A percentile compares a stretch with the other conserved stretches of the same genome.
These are phyloP conservation scores for Pocota personata DNA, from an alignment of 2,888 invertebrate genomes.

Conservation along the genomic window DNA sequence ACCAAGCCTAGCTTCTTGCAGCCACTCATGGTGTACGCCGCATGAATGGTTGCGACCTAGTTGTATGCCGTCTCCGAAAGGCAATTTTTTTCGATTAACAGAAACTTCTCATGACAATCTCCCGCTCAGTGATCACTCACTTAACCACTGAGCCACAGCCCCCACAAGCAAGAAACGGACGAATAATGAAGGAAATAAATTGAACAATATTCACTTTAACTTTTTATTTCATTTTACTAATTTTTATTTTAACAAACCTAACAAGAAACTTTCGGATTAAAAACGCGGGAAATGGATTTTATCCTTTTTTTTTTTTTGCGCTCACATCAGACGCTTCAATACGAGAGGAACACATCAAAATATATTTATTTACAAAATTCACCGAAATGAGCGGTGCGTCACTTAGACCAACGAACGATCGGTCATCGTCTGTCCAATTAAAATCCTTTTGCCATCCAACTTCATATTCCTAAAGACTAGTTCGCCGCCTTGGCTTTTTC, in stretches of 20 bases:
- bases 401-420: not conserved
- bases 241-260: slow-evolving; percentile 51
- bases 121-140: too few relatives aligned
- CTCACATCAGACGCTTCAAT: not conserved
- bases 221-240: slow-evolving; percentile 33
- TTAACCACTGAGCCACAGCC: too few relatives aligned
- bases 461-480: slow-evolving; percentile 61
- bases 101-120: too few relatives aligned
- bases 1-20: too few relatives aligned
- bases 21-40: too few relatives aligned
- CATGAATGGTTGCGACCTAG: too few relatives aligned
- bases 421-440: slow-evolving; percentile 2
- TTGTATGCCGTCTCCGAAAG: too few relatives aligned
- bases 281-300: not conserved
- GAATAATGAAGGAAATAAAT: not conserved
- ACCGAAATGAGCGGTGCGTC: not conserved
- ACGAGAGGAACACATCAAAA: slow-evolving; percentile 35
- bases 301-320: not conserved
- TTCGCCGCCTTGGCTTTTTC: slow-evolving; percentile 63
- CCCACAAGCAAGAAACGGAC: too few relatives aligned
- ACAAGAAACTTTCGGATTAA: slow-evolving; percentile 46
- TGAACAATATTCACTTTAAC: not conserved
- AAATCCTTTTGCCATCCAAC: slow-evolving; percentile 22
- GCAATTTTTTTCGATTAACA: too few relatives aligned
- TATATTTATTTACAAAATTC: slow-evolving; percentile 60